These are phyloP conservation scores for Agriopis leucophaearia DNA, from an alignment of 2,888 invertebrate genomes.

Conservation along the genomic window DNA sequence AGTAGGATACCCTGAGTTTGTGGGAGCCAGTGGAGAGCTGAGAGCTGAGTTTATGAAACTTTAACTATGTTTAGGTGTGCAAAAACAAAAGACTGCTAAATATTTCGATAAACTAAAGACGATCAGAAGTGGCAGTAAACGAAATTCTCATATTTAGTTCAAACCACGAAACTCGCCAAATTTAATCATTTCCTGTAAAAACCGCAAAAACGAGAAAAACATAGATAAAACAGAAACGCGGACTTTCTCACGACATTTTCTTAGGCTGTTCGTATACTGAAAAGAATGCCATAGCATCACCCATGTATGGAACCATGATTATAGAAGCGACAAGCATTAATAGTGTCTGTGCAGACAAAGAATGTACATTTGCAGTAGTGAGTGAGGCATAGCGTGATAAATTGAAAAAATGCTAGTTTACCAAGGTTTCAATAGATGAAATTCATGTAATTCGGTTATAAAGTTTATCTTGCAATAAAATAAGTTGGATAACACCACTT, in stretches of 20 bases:
- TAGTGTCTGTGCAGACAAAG: conserved; percentile 18
- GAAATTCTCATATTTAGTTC: conserved; percentile 18
- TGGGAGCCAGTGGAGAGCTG: too few relatives aligned
- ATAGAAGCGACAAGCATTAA: conserved; percentile 38
- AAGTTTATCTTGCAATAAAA: neutral
- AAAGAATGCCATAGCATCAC: conserved; percentile 25
- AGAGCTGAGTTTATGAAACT: too few relatives aligned
- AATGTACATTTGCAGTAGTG: conserved; percentile 8
- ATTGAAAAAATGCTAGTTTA: neutral
- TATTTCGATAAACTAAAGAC: conserved; percentile 1
- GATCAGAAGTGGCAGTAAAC: conserved; percentile 17
- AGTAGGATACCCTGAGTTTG: too few relatives aligned
- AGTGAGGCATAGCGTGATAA: neutral
- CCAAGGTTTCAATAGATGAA: neutral
- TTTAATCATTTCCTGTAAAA: conserved; percentile 35
- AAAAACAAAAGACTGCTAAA: neutral
- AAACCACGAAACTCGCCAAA: conserved; percentile 28
- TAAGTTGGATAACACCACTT: neutral
- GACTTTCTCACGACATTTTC: conserved; percentile 41
- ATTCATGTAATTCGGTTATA: too few relatives aligned
- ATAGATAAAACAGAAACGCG: neutral
- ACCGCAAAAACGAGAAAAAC: conserved; percentile 25
- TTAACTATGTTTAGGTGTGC: neutral
- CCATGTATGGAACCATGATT: conserved; percentile 38
- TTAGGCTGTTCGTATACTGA: conserved; percentile 25